Evolutionary conservation across 2,797 vertebrate species (phyloP).

Genomic region (Xerus rutilus): DNA sequence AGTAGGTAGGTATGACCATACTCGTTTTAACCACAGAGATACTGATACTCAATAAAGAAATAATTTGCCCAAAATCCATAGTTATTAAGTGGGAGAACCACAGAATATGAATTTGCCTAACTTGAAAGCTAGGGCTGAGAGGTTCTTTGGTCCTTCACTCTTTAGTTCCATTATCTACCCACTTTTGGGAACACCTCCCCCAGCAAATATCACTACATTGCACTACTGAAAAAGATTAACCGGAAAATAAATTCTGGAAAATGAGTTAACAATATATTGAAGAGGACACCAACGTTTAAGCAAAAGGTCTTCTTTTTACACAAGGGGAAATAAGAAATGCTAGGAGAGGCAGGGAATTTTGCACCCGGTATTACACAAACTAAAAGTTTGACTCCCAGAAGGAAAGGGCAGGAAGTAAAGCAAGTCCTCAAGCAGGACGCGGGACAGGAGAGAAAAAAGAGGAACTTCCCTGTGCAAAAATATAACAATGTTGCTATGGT

Average conservation of each 20-base stretch:
- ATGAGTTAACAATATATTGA: neutral
- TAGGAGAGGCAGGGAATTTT: neutral
- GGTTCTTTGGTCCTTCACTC: conserved; percentile 10
- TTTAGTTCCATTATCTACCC: neutral
- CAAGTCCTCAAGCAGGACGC: neutral
- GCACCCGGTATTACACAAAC: neutral
- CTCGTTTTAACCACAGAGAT: conserved; percentile 10
- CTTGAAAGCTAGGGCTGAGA: neutral
- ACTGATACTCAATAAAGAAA: neutral
- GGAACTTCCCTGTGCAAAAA: neutral
- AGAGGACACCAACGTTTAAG: conserved; percentile 39
- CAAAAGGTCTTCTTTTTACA: neutral
- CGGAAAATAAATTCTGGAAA: neutral
- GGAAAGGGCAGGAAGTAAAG: neutral
- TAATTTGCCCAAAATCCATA: neutral
- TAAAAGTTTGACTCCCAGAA: neutral
- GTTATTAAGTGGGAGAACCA: neutral
- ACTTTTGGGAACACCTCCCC: neutral
- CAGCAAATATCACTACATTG: neutral
- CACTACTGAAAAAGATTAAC: neutral
- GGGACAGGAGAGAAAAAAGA: neutral
- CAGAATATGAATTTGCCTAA: conserved; percentile 3
- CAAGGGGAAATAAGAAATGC: neutral
- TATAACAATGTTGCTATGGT: neutral
- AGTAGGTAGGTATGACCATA: neutral